Percentiles rank a stretch among this genome's conserved stretches.
Evolutionary conservation across 2,797 vertebrate species (phyloP).

Genomic region (Sebastes paucispinis): DNA sequence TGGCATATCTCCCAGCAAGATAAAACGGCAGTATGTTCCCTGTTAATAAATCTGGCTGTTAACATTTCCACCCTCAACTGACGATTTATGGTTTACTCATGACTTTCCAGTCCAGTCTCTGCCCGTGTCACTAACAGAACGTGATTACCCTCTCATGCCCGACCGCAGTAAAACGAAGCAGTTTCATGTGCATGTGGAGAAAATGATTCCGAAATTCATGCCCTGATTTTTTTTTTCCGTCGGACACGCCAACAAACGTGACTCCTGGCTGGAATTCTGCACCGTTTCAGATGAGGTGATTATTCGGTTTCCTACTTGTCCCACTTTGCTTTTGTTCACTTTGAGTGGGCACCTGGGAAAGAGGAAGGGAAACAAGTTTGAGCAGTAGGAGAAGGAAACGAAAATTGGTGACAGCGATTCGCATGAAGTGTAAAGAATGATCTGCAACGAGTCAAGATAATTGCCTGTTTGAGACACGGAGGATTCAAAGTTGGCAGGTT

Average conservation of each 20-base stretch:
- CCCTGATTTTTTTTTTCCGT: slow-evolving; percentile 3
- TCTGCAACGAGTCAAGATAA: slow-evolving; percentile 39
- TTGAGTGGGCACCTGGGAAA: slow-evolving; percentile 24
- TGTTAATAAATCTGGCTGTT: slow-evolving; percentile 21
- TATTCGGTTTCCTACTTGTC: slow-evolving; percentile 31
- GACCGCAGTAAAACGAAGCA: not conserved
- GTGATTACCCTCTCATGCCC: slow-evolving; percentile 29
- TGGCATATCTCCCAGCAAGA: slow-evolving; percentile 25
- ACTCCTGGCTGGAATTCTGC: slow-evolving; percentile 36
- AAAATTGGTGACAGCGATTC: slow-evolving; percentile 13
- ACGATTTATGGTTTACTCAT: slow-evolving; percentile 16
- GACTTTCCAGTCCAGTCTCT: not conserved
- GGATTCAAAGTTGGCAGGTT: slow-evolving; percentile 13
- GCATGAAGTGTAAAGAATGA: slow-evolving; percentile 22
- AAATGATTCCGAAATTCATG: slow-evolving; percentile 27
- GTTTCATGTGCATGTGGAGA: slow-evolving; percentile 16
- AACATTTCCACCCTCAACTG: slow-evolving; percentile 4
- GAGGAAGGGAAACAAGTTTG: not conserved
- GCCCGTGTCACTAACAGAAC: slow-evolving; percentile 22
- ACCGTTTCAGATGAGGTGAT: slow-evolving; percentile 38
- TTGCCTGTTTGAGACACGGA: slow-evolving; percentile 39
- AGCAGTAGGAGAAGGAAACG: not conserved
- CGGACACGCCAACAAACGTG: not conserved
- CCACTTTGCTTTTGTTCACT: slow-evolving; percentile 40
- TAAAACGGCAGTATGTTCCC: slow-evolving; percentile 8